A percentile compares a stretch with the other conserved stretches of the same genome.
phyloP scores from a whole-genome alignment of 2,888 invertebrate genomes.

The Minunthozetes semirufus region DNA sequence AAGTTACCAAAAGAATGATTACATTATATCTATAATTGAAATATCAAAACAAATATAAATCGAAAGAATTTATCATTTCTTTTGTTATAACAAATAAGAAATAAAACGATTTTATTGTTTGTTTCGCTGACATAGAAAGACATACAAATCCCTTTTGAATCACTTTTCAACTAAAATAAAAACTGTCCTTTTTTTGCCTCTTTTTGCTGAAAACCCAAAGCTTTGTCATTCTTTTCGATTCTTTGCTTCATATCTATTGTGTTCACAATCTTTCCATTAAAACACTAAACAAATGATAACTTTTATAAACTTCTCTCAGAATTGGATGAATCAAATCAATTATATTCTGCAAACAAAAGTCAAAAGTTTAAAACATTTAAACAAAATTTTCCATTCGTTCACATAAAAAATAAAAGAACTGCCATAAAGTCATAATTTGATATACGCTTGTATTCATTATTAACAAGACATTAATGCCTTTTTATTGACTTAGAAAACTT shows the following conservation, averaged over 20 bases:
- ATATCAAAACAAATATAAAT: not conserved
- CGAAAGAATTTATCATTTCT: not conserved
- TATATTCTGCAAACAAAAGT: too few relatives aligned
- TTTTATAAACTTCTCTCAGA: too few relatives aligned
- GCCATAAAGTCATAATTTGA: too few relatives aligned
- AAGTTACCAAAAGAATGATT: slow-evolving; percentile 77
- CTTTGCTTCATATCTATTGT: not conserved
- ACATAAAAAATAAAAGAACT: too few relatives aligned
- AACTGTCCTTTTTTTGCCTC: too few relatives aligned
- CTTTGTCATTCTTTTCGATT: not conserved
- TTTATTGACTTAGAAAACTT: too few relatives aligned
- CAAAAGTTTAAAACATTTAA: too few relatives aligned
- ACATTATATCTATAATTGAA: slow-evolving; percentile 69
- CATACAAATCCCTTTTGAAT: not conserved
- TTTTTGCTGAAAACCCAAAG: not conserved
- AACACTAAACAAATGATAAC: too few relatives aligned
- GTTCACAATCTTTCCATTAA: not conserved
- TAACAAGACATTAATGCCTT: too few relatives aligned
- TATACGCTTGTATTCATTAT: too few relatives aligned
- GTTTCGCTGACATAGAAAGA: not conserved
- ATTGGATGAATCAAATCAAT: too few relatives aligned
- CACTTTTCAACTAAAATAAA: not conserved
- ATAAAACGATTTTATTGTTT: not conserved
- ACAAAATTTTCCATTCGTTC: too few relatives aligned
- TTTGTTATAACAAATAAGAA: not conserved